These are phyloP conservation scores for Apostichopus californicus DNA, from an alignment of 35 echinoderm and acorn worm genomes.

Conservation along the genomic window DNA sequence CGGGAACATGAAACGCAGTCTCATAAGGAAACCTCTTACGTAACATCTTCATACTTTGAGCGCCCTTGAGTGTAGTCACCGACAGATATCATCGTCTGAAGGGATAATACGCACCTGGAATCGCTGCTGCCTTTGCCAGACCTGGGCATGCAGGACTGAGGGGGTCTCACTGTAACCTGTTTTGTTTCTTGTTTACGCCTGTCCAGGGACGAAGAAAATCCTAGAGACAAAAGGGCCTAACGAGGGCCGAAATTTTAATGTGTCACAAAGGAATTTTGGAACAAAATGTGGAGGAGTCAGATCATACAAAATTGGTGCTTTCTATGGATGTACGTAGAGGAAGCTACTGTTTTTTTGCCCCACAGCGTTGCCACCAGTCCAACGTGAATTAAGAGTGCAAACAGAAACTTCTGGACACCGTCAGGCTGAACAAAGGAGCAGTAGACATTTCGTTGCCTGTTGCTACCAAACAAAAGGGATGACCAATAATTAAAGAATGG, in stretches of 20 bases:
- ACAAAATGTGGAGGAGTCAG: too few species aligned
- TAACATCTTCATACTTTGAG: background rate
- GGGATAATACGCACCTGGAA: too few species aligned
- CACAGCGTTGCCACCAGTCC: too few species aligned
- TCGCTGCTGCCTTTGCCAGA: background rate
- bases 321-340: too few species aligned
- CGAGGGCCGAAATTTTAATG: background rate
- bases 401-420: too few species aligned
- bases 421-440: too few species aligned
- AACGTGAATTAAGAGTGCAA: too few species aligned
- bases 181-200: background rate
- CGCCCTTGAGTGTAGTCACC: background rate
- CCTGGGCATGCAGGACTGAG: background rate
- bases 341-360: too few species aligned
- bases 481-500: background rate
- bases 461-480: background rate
- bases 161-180: background rate
- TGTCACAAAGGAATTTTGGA: background rate
- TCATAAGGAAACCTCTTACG: background rate
- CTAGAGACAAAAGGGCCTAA: background rate
- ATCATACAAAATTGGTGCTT: too few species aligned
- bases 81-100: background rate
- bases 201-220: background rate
- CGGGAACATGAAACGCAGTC: conserved; percentile 29
- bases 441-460: background rate